Base-by-base conservation (phyloP, 2,797 vertebrate species). In the Gallinago stenura region DNA sequence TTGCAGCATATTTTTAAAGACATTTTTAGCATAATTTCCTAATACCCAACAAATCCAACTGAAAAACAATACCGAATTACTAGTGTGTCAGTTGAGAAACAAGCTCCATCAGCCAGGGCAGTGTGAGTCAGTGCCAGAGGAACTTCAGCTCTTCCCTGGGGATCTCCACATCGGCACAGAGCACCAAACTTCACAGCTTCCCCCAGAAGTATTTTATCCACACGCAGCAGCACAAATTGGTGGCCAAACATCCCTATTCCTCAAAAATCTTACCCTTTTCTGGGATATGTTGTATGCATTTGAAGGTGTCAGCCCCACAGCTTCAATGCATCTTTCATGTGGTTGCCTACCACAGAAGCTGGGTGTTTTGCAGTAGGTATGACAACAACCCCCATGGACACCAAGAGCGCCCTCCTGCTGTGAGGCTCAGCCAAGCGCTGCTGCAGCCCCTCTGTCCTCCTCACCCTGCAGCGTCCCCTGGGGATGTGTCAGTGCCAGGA, bases 51-150 rank as follows among this genome's bases (percentile, higher is more conserved):
- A 87, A 94, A 91, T 91, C 21, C 13, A 8, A 6, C 20, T 7
- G 17, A 37, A 88, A 87, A 71, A 16, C 24, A 58, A 9, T 61
- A 72, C 62, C 39, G 53, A 81, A 78, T 88, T 71, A 46, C 46
- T 50, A 14, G 24, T 0, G 0, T 39, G 50, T 54, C 77, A 68
- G 60, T 43, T 0, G 0, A 87, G 73, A 75, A 87, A 81, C 20
- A 78, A 89, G 16, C 20, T 77, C 26, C 21, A 71, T 80, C 22
- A 92, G 33, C 31, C 12, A 5, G 41, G 22, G 18, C 31, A 68
- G 18, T 3, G 0, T 51, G 21, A 80, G 15, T 39, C 84, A 72
- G n/a, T 0, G 0, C 30, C 3, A 2, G 18, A 73, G 5, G 25
- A 77, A 15, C 41, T 76, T 65, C 50, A 81, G 12, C 35, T 54